phyloP scores from a whole-genome alignment of 2,797 vertebrate species.

The Phalanger gymnotis region DNA sequence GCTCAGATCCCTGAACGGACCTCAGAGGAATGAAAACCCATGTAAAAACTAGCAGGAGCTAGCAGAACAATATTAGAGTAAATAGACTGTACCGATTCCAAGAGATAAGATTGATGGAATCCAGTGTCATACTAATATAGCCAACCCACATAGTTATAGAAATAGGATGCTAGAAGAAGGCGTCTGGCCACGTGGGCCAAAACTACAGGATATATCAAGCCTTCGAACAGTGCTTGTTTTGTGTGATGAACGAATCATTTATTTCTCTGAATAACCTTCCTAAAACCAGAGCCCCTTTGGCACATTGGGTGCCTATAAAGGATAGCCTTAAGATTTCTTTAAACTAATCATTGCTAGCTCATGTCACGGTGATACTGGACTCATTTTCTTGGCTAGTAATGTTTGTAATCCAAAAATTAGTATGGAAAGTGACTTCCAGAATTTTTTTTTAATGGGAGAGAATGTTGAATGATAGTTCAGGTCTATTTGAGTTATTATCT shows the following conservation, averaged over 20 bases:
- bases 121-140: constrained; percentile 29
- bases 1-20: constrained; percentile 58
- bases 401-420: constrained; percentile 54
- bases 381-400: constrained; percentile 53
- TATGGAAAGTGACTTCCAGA: constrained; percentile 76
- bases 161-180: constrained; percentile 48
- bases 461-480: constrained; percentile 19
- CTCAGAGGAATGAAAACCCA: constrained; percentile 16
- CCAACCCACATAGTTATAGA: constrained; percentile 51
- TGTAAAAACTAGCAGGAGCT: constrained; percentile 57
- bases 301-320: constrained; percentile 23
- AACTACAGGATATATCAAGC: constrained; percentile 35
- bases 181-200: constrained; percentile 52
- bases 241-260: constrained; percentile 61
- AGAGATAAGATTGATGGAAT: constrained; percentile 51
- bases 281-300: constrained; percentile 61
- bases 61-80: constrained; percentile 59
- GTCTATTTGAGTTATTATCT: constrained; percentile 63
- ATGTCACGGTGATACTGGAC: constrained; percentile 30
- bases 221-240: constrained; percentile 35
- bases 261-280: constrained; percentile 41
- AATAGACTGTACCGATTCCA: constrained; percentile 49
- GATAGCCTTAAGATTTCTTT: constrained; percentile 32
- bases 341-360: neutral
- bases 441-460: constrained; percentile 57